A percentile compares a stretch with the other conserved stretches of the same genome.
Evolutionary conservation across 1,140 invertebrate genomes (phyloP).

Genomic region (Lasaia peninsularis): DNA sequence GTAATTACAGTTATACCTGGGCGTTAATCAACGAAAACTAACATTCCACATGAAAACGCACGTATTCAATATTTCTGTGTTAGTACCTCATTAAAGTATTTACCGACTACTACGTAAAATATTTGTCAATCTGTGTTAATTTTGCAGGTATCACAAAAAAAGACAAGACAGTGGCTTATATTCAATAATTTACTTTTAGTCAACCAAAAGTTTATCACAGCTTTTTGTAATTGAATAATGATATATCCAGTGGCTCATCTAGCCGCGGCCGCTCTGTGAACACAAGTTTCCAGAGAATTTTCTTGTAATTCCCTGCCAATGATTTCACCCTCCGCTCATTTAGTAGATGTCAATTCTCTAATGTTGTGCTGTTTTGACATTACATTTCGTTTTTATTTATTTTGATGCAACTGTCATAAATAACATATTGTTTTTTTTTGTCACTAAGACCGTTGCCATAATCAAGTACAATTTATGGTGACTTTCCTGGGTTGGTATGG

Average conservation of each 20-base stretch:
- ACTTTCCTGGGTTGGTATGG: too few species aligned
- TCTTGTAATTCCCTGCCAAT: constrained; percentile 49
- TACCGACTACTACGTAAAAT: too few species aligned
- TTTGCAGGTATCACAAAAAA: too few species aligned
- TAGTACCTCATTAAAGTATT: too few species aligned
- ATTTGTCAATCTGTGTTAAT: too few species aligned
- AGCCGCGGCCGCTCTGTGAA: background rate
- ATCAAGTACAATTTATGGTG: too few species aligned
- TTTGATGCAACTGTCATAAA: constrained; percentile 12
- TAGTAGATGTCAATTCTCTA: constrained; percentile 48
- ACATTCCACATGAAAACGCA: too few species aligned
- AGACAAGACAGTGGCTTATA: too few species aligned
- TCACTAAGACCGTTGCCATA: background rate
- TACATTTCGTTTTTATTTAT: constrained; percentile 35
- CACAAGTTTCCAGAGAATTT: constrained; percentile 19
- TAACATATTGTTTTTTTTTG: constrained; percentile 8
- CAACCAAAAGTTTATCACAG: background rate
- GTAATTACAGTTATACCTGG: too few species aligned
- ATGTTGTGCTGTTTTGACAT: constrained; percentile 42
- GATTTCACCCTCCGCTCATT: constrained; percentile 36
- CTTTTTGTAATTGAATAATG: background rate
- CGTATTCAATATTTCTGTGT: too few species aligned
- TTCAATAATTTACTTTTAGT: background rate
- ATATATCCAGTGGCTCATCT: background rate
- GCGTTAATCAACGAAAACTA: too few species aligned